Base-by-base conservation (phyloP, 2,888 invertebrate species). In the Hyles lineata region DNA sequence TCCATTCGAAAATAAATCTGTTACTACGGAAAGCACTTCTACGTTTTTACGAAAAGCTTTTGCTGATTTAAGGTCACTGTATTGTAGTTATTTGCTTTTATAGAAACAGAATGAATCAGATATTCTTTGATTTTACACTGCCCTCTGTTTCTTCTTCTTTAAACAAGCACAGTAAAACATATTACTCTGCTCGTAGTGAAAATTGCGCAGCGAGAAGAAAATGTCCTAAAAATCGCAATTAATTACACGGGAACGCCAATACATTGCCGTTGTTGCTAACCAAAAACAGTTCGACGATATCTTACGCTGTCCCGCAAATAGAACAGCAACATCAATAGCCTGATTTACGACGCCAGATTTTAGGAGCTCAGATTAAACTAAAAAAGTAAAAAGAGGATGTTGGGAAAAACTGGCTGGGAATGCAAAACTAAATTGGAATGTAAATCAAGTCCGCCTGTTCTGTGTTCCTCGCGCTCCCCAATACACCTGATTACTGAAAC, bases 341-440 rank as follows among this genome's bases (percentile, higher is more conserved):
- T 43, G 55, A 55, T 58, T 58, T 55, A 55, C 25, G 6, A 72
- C 4, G 19, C 58, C 55, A 76, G 74, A 76, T 75, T 80, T 76
- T 79, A 76, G 81, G 76, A 75, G 59, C 71, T 58, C 59, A 74
- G 73, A 75, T 72, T 75, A 74, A 76, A 80, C 77, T 71, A 73
- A 80, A 74, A 80, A 71, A 43, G 50, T 63, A 58, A 55, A 55
- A 58, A 63, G 63, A 43, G 73, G 52, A 62, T 19, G 52, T 50
- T 32, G 61, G 35, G 25, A 87, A 89, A 90, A 90, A 89, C 87
- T 85, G 86, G 79, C 81, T 82, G 82, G 79, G 82, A 88, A 90
- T 89, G 89, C 87, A 87, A 87, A 90, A 89, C 88, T 87, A 89
- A 89, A 91, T 90, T 90, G 90, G 87, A 88, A 90, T 91, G 90